Evolutionary conservation across 1,140 invertebrate species (phyloP).

Genomic region (Brachionus angularis): DNA sequence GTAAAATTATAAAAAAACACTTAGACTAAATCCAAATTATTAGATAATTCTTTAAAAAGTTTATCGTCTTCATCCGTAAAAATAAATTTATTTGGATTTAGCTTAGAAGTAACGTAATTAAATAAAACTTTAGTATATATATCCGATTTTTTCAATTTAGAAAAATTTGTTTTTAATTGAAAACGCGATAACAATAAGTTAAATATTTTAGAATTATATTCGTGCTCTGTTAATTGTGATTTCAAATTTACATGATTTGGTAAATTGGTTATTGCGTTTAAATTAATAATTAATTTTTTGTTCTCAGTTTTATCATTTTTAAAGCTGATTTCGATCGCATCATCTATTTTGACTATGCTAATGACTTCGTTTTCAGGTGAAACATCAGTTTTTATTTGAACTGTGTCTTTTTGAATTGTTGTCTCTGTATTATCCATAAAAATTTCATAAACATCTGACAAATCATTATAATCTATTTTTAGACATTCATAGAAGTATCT

Average conservation of each 20-base stretch:
- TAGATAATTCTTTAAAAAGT: background rate
- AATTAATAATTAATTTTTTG: conserved; percentile 1
- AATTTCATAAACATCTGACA: background rate
- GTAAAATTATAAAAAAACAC: conserved; percentile 13
- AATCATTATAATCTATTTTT: too few species aligned
- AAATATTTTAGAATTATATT: background rate
- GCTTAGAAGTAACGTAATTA: conserved; percentile 17
- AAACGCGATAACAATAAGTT: background rate
- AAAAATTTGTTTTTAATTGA: conserved; percentile 24
- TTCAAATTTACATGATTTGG: background rate
- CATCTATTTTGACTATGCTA: background rate
- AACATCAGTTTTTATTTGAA: background rate
- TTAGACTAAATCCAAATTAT: conserved; percentile 14
- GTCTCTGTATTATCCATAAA: conserved; percentile 18
- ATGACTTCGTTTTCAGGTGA: background rate
- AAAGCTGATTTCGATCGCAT: conserved; percentile 1
- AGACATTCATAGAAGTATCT: background rate
- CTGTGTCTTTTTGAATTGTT: background rate
- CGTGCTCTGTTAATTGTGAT: background rate
- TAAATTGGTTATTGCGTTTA: background rate
- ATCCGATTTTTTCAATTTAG: background rate
- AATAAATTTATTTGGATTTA: background rate
- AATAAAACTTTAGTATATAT: conserved; percentile 3
- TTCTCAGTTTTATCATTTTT: background rate
- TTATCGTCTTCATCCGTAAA: conserved; percentile 7